Base-by-base conservation (phyloP, 2,113 vertebrate species). In the Diphyllodes magnificus region DNA sequence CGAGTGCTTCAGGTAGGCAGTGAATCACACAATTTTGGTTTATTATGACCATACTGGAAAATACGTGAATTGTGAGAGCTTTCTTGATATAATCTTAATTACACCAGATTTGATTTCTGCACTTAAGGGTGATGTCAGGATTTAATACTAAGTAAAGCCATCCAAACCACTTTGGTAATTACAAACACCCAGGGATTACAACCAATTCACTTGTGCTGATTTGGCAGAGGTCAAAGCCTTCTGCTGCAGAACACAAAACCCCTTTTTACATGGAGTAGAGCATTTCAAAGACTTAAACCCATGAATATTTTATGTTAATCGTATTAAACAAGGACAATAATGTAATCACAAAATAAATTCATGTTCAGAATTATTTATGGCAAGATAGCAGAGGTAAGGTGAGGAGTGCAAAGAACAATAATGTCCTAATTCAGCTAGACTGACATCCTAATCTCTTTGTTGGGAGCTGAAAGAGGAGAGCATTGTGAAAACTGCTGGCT, bases 41-140 rank as follows among this genome's bases (percentile, higher is more conserved):
- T 78, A 71, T 69, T 88, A 49, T n/a, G 40, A 28, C 70, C 24
- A 49, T 75, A 25, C 76, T 60, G 81, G 86, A 86, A 96, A 95
- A 84, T 21, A 84, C 11, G 37, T 14, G 61, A 94, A 66, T 79
- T 68, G 47, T 33, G 65, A 96, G 86, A 83, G 70, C 47, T 56
- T 86, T 33, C 80, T 50, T 75, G 66, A 88, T 70, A 84, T 3
- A 45, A 73, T 75, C 78, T 60, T 66, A 70, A 87, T 54, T 35
- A 20, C 49, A 64, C 45, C 12, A 79, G 82, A 69, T 76, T 90
- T 86, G 51, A 92, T 88, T 94, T 84, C 78, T 91, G 39, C 70
- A 65, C 71, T 93, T 77, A 59, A 23, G 88, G 76, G 27, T 80
- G 82, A 93, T 94, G 94, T 77, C 91, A 94, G 70, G 53, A 73